Evolutionary conservation across 2,888 invertebrate genomes (phyloP).

Genomic region (Baccha elongata): DNA sequence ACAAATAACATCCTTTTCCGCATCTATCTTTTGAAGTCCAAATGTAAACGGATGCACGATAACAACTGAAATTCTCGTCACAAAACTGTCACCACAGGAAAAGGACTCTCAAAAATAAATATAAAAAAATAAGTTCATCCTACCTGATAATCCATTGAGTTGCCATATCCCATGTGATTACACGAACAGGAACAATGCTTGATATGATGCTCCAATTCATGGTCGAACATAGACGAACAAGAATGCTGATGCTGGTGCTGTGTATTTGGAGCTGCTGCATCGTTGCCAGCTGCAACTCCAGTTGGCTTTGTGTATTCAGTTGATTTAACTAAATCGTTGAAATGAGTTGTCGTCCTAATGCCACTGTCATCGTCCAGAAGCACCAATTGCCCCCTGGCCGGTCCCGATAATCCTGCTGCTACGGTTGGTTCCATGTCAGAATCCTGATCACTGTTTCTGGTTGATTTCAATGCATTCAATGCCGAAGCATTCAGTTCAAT

Average conservation of each 20-base stretch:
- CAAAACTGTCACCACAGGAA: conserved; percentile 15
- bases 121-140: conserved; percentile 57
- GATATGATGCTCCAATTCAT: conserved; percentile 94
- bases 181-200: conserved; percentile 94
- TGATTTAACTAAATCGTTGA: conserved; percentile 71
- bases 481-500: conserved; percentile 57
- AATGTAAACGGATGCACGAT: conserved; percentile 7
- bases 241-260: conserved; percentile 61
- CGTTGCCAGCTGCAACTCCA: conserved; percentile 69
- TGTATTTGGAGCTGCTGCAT: conserved; percentile 27
- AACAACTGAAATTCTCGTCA: conserved; percentile 22
- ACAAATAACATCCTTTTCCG: not conserved
- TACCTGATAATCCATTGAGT: conserved; percentile 95
- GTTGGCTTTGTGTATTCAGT: conserved; percentile 70
- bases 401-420: conserved; percentile 25
- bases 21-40: not conserved
- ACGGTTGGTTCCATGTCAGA: conserved; percentile 55
- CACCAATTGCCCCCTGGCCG: conserved; percentile 58
- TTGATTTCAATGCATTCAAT: conserved; percentile 33
- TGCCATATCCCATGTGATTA: conserved; percentile 97
- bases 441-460: conserved; percentile 60
- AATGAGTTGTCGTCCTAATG: conserved; percentile 75
- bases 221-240: conserved; percentile 84
- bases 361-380: conserved; percentile 47
- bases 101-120: not conserved